Percentiles rank a stretch among this genome's conserved stretches.
These are phyloP conservation scores for Brachyptera putata DNA, from an alignment of 2,888 invertebrate genomes.

Conservation along the genomic window DNA sequence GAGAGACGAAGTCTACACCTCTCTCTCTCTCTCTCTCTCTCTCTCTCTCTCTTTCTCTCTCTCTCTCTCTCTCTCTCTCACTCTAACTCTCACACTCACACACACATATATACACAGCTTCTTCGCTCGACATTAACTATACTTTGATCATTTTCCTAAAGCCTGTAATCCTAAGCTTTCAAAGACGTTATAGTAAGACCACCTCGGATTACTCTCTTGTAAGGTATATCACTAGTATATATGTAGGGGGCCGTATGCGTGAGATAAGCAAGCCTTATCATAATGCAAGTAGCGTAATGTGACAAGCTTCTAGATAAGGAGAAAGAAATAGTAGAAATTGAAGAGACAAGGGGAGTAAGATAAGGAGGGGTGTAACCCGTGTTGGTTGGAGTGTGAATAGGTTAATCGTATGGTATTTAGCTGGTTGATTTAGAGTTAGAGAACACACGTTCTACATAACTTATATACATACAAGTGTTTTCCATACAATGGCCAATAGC, in stretches of 20 bases:
- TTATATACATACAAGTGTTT: no score
- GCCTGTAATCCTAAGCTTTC: constrained; percentile 15
- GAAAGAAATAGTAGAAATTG: constrained; percentile 16
- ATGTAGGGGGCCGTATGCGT: not conserved
- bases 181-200: constrained; percentile 18
- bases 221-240: not conserved
- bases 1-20: no score
- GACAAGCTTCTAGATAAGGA: constrained; percentile 13
- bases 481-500: no score
- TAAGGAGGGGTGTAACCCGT: not conserved
- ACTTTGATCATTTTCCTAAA: constrained; percentile 21
- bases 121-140: constrained; percentile 9
- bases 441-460: no score
- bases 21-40: no score
- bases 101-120: no score
- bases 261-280: not conserved
- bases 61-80: no score
- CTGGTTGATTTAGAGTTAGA: no score
- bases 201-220: not conserved
- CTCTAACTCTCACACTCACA: no score
- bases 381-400: constrained; percentile 1
- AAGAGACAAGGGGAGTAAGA: constrained; percentile 17
- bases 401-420: no score
- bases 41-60: no score
- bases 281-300: constrained; percentile 1